Evolutionary conservation across 2,888 invertebrate species (phyloP), one percentile per base, ranked within the genome.

Genomic region (Papilio protenor): DNA sequence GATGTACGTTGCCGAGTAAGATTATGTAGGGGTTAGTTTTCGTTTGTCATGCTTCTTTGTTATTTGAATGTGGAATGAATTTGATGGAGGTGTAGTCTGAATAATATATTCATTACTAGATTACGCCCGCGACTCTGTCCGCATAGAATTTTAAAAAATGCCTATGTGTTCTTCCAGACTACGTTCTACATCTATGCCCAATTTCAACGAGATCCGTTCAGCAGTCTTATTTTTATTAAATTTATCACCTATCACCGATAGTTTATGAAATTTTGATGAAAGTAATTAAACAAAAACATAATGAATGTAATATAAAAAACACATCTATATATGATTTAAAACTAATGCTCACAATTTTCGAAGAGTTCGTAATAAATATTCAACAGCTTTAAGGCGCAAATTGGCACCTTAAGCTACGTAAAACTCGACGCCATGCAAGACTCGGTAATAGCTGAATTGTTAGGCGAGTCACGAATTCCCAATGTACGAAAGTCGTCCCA

Each of bases 21-120:
- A 88, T 90, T 90, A 87, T 83, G 85, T 88, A 87, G 93, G 93
- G 93, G 92, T 89, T 92, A 93, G 92, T 93, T 93, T 89, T 90
- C 88, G 91, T 88, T 76, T 76, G 78, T 59, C 78, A 73, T 70
- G 76, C 16, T 76, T 73, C 76, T 76, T 79, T 70, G 66, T 73
- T 70, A 49, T 73, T 77, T 77, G 52, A 73, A 72, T 72, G 33
- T 11, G 18, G 71, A 45, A 78, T 75, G 45, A 69, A 52, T 77
- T 77, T 77, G 59, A 77, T 70, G 66, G n/a, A 66, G 40, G 66
- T 69, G 18, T 66, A 45, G 5, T 14, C 45, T 69, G 66, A 69
- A 69, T 69, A 45, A 69, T 45, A 69, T 21, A 69, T 69, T 69
- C 8, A 40, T 8, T 40, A 40, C 40, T 40, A 40, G 8, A 0